These are phyloP conservation scores for Calycopis cecrops DNA, from an alignment of 1,140 invertebrate species.

Conservation along the genomic window DNA sequence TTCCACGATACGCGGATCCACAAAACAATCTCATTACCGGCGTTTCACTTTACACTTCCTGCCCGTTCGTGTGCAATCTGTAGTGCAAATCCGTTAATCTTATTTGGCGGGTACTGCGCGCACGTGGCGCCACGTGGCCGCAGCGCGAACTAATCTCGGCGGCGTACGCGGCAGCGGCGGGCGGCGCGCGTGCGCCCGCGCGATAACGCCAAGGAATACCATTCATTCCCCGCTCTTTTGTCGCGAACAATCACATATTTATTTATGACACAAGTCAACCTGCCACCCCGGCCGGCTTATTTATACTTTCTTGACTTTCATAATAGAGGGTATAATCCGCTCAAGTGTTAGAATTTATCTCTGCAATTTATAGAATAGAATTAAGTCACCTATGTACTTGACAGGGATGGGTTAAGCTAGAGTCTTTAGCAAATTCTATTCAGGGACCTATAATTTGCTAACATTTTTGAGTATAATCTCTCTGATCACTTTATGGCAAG, in stretches of 20 bases:
- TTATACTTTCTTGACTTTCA: slow-evolving; percentile 33
- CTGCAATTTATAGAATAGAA: background rate
- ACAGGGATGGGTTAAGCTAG: no score
- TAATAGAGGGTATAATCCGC: slow-evolving; percentile 22
- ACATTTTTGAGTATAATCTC: no score
- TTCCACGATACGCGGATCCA: slow-evolving; percentile 29
- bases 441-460: no score
- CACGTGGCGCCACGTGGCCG: slow-evolving; percentile 70
- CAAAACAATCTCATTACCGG: slow-evolving; percentile 65
- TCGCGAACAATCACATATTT: slow-evolving; percentile 70
- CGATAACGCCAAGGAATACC: slow-evolving; percentile 71
- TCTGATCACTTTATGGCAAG: no score
- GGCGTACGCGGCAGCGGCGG: slow-evolving; percentile 63
- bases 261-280: slow-evolving; percentile 72
- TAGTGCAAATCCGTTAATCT: slow-evolving; percentile 75
- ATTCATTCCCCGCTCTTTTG: slow-evolving; percentile 71
- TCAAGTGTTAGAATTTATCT: background rate
- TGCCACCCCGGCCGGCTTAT: slow-evolving; percentile 44
- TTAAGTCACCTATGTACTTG: no score
- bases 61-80: slow-evolving; percentile 72
- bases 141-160: slow-evolving; percentile 68
- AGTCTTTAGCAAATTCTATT: no score
- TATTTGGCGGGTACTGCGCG: slow-evolving; percentile 56
- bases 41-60: slow-evolving; percentile 74
- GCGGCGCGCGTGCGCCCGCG: slow-evolving; percentile 57